phyloP scores from a whole-genome alignment of 2,797 vertebrate genomes.

The Chelonia mydas region DNA sequence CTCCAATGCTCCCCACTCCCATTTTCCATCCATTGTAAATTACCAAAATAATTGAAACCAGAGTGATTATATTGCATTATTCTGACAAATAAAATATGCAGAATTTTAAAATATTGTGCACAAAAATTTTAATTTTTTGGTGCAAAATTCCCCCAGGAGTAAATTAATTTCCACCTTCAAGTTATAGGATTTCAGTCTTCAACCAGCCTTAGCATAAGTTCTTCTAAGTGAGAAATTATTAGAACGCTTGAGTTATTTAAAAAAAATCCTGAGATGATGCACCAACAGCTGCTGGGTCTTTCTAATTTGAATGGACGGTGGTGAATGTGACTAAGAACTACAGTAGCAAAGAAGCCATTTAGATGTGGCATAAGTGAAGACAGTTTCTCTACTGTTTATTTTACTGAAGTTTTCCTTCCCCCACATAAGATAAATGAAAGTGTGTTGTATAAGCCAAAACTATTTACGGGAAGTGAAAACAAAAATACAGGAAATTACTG shows the following conservation, averaged over 20 bases:
- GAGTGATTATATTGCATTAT: too few relatives aligned
- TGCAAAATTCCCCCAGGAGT: not conserved
- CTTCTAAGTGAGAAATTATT: not conserved
- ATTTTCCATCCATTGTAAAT: too few relatives aligned
- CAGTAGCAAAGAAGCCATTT: not conserved
- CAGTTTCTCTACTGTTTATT: not conserved
- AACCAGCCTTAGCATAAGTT: not conserved
- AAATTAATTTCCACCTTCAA: not conserved
- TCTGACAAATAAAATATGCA: too few relatives aligned
- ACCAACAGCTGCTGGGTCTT: not conserved
- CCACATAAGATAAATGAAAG: not conserved
- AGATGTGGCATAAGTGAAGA: not conserved
- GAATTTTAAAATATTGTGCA: too few relatives aligned
- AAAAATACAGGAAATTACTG: not conserved
- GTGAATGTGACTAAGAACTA: fast-evolving
- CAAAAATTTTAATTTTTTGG: too few relatives aligned
- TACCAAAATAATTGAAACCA: too few relatives aligned
- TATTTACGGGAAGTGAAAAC: not conserved
- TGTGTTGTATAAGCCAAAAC: not conserved
- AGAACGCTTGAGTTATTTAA: not conserved
- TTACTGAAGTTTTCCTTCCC: not conserved
- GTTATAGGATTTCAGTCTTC: not conserved
- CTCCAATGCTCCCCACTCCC: too few relatives aligned
- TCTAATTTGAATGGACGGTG: not conserved
- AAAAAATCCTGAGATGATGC: not conserved